Evolutionary conservation across 1,140 invertebrate species (phyloP).

Genomic region (Drosophila prosaltans): DNA sequence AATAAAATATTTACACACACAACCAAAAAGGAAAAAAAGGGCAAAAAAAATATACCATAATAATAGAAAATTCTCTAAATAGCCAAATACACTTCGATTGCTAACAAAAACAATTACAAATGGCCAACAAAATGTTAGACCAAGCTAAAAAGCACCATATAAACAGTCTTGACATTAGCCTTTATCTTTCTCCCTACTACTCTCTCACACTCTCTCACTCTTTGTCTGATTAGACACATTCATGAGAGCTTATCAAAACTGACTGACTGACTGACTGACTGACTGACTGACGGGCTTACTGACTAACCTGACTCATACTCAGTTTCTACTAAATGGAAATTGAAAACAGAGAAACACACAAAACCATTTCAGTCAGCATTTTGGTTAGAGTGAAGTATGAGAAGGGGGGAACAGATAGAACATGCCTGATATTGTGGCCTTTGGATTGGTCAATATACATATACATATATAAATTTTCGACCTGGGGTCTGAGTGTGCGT

Average conservation of each 20-base stretch:
- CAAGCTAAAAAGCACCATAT: constrained; percentile 1
- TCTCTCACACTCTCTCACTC: not conserved
- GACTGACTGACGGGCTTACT: not conserved
- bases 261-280: not conserved
- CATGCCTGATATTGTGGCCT: not conserved
- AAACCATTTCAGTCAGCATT: constrained; percentile 11
- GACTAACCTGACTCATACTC: constrained; percentile 7
- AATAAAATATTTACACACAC: constrained; percentile 66
- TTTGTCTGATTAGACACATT: constrained; percentile 19
- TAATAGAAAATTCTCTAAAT: constrained; percentile 8
- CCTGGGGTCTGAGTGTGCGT: not conserved
- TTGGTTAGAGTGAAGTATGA: not conserved
- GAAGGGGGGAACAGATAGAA: not conserved
- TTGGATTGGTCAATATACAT: constrained; percentile 10
- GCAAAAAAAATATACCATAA: not conserved
- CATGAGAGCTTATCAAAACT: constrained; percentile 11
- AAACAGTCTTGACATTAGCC: constrained; percentile 6
- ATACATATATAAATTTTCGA: not conserved
- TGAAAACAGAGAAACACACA: constrained; percentile 1
- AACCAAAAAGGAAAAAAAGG: constrained; percentile 4
- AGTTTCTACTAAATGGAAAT: constrained; percentile 12
- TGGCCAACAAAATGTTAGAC: not conserved
- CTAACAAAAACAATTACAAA: constrained; percentile 1
- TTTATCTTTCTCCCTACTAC: not conserved
- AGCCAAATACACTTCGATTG: constrained; percentile 3